Percentiles rank a stretch among this genome's conserved stretches.
Conservation (phyloP, 2,888 invertebrate species). For the Leptinotarsa peninsularis region DNA sequence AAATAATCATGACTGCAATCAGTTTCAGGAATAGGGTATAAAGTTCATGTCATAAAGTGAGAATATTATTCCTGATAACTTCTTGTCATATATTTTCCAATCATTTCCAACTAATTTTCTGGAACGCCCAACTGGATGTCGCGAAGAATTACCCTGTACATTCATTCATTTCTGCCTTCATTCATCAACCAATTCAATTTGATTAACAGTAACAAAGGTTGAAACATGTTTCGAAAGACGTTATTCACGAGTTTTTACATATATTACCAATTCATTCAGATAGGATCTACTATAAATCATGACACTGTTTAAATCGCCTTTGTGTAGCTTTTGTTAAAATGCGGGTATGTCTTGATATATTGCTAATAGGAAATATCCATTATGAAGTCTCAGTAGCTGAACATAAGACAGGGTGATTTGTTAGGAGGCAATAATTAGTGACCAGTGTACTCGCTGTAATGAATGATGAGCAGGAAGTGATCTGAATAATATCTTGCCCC, state of each 20-base stretch:
- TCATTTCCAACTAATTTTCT: no score
- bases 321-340: not conserved
- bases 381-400: not conserved
- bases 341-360: conserved; percentile 4
- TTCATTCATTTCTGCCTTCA: not conserved
- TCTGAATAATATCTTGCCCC: no score
- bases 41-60: no score
- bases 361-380: not conserved
- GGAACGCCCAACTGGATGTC: no score
- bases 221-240: conserved; percentile 5
- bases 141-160: not conserved
- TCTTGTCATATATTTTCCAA: no score
- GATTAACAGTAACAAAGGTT: not conserved
- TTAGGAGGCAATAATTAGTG: no score
- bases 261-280: conserved; percentile 1
- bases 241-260: not conserved
- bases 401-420: no score
- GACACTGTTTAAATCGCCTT: not conserved
- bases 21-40: no score
- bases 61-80: no score
- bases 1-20: no score
- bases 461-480: no score
- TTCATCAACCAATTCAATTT: not conserved
- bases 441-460: no score
- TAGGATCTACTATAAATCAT: not conserved